Conservation (phyloP, 2,797 vertebrate species). For the Silurus lanzhouensis region DNA sequence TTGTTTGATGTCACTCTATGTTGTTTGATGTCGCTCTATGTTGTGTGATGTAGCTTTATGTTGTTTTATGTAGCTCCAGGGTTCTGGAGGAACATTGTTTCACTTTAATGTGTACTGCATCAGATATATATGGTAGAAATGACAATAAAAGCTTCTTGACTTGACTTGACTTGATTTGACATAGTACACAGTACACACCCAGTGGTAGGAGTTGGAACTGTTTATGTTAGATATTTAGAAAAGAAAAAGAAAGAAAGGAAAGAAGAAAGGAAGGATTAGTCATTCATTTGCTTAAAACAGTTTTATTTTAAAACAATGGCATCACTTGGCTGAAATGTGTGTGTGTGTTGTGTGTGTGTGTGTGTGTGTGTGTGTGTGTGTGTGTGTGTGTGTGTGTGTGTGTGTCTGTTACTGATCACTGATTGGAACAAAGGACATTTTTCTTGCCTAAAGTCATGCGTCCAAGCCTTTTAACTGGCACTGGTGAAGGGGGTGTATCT, state of each 20-base stretch:
- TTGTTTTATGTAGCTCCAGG: too few species aligned
- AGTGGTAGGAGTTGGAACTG: too few species aligned
- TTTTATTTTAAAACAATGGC: constrained; percentile 67
- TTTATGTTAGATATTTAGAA: too few species aligned
- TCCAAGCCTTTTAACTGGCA: constrained; percentile 94
- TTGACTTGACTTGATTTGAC: too few species aligned
- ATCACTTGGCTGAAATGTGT: constrained; percentile 60
- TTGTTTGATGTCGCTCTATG: too few species aligned
- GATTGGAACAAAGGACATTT: constrained; percentile 86
- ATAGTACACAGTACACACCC: too few species aligned
- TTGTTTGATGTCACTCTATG: too few species aligned
- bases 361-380: background rate
- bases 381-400: constrained; percentile 59
- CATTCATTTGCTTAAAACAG: background rate
- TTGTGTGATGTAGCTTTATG: too few species aligned
- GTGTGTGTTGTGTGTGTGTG: constrained; percentile 41
- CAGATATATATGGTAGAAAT: too few species aligned
- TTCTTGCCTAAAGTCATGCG: constrained; percentile 92
- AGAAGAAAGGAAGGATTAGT: background rate
- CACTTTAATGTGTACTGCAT: too few species aligned
- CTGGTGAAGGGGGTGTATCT: constrained; percentile 30
- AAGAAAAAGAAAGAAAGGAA: background rate
- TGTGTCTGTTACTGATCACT: constrained; percentile 64
- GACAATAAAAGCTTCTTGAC: too few species aligned
- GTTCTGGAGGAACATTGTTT: too few species aligned